Evolutionary conservation across 2,797 vertebrate genomes (phyloP), one percentile per base, ranked within the genome.

Genomic region (Danio jaintianensis): DNA sequence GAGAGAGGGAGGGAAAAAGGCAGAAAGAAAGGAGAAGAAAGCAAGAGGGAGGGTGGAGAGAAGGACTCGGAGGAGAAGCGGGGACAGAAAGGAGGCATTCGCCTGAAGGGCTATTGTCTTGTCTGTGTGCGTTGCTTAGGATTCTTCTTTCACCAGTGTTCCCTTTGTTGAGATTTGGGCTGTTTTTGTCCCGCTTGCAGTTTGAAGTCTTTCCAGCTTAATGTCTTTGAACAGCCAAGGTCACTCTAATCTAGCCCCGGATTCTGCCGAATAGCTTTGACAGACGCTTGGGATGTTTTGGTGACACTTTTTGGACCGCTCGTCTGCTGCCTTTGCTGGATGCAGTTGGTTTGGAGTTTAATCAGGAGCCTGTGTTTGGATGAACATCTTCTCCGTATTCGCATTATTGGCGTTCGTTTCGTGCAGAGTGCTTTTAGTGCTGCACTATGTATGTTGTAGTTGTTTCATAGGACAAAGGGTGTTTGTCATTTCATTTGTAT

Each of bases 21-120:
- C 87, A 63, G 79, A 78, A 70, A 64, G 62, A 69, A 71, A 52
- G 73, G 45, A 80, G 47, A 79, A 80, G 76, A 78, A 66, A 63
- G 15, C 62, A 83, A 79, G 66, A 85, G 86, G 79, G 72, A 73
- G 68, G 82, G 61, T 76, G 62, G 82, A 66, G 72, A 82, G 59
- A 70, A 73, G 62, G 68, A 61, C 67, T 59, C 53, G 71, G 67
- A 52, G 76, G 78, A 52, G n/a, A 72, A 52, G 36, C 59, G 40
- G 11, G 29, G 70, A 53, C 61, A 48, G 45, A 74, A 69, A 75
- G 78, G 86, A 84, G 86, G 86, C 87, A 81, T 88, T 91, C 84
- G 90, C 91, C 90, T 83, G 83, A 82, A 90, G 89, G 89, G 87
- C 86, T 88, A 90, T 92, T 89, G 91, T 91, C 88, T 92, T 84